Evolutionary conservation across 2,888 invertebrate species (phyloP).

Genomic region (Nomada fucata): DNA sequence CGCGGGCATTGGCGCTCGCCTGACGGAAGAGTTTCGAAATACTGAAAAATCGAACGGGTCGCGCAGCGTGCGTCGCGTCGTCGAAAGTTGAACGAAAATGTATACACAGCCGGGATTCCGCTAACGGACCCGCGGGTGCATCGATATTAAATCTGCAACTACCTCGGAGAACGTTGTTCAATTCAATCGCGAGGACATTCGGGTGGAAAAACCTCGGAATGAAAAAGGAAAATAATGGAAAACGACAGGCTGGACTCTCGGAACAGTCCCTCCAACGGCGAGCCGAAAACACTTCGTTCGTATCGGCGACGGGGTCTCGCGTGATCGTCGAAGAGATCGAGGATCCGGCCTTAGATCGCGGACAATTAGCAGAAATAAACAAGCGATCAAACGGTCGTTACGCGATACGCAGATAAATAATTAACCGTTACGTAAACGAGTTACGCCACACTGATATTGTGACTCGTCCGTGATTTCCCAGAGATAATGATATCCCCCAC

Average conservation of each 20-base stretch:
- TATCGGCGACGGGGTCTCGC: background rate
- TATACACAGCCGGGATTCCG: background rate
- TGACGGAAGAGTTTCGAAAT: too few relatives aligned
- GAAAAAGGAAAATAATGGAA: background rate
- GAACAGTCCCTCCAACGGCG: too few relatives aligned
- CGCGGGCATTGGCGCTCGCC: too few relatives aligned
- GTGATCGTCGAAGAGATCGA: background rate
- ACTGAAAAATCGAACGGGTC: slow-evolving; percentile 4
- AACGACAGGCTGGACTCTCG: too few relatives aligned
- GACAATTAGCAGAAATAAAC: slow-evolving; percentile 36
- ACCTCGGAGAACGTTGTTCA: background rate
- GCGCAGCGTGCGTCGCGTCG: background rate
- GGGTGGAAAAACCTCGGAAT: background rate
- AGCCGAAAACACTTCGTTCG: too few relatives aligned
- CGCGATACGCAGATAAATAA: slow-evolving; percentile 49
- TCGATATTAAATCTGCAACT: background rate
- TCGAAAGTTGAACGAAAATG: slow-evolving; percentile 16
- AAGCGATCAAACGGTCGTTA: slow-evolving; percentile 36
- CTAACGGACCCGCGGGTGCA: background rate
- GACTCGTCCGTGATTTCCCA: slow-evolving; percentile 58
- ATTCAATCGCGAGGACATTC: background rate
- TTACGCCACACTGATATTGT: slow-evolving; percentile 52
- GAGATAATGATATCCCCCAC: slow-evolving; percentile 49
- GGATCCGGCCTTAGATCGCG: background rate
- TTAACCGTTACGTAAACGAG: slow-evolving; percentile 51